These are phyloP conservation scores for Brachionus manjavacas DNA, from an alignment of 1,140 invertebrate species.

Conservation along the genomic window DNA sequence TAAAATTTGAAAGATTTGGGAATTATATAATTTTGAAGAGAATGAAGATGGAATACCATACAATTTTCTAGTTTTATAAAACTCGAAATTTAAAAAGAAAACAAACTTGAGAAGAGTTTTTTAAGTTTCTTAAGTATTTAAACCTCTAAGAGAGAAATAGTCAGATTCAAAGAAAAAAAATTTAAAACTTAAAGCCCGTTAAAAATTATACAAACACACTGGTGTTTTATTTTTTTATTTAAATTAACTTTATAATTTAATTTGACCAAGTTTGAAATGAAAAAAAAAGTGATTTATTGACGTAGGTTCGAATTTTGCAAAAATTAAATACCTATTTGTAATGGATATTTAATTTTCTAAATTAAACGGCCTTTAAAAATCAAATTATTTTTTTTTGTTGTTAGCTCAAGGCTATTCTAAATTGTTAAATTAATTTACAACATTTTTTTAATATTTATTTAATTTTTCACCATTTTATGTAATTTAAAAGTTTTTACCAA, in stretches of 20 bases:
- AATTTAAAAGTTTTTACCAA: not conserved
- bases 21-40: constrained; percentile 18
- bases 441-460: not conserved
- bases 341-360: not conserved
- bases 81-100: constrained; percentile 31
- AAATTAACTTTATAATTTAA: not conserved
- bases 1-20: constrained; percentile 11
- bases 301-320: not conserved
- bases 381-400: not conserved
- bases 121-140: constrained; percentile 25
- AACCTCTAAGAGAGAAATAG: constrained; percentile 8
- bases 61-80: constrained; percentile 19
- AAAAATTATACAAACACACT: not conserved
- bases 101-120: constrained; percentile 21
- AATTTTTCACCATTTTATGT: not conserved
- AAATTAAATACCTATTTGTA: not conserved
- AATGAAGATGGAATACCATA: constrained; percentile 3
- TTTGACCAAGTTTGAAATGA: not conserved
- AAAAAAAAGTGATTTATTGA: not conserved
- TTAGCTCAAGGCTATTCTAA: not conserved
- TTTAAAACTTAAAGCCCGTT: not conserved
- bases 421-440: not conserved
- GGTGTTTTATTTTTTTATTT: constrained; percentile 1
- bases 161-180: not conserved
- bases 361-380: not conserved